Base-by-base conservation (phyloP, 2,113 vertebrate genomes). In the Penelope pileata region DNA sequence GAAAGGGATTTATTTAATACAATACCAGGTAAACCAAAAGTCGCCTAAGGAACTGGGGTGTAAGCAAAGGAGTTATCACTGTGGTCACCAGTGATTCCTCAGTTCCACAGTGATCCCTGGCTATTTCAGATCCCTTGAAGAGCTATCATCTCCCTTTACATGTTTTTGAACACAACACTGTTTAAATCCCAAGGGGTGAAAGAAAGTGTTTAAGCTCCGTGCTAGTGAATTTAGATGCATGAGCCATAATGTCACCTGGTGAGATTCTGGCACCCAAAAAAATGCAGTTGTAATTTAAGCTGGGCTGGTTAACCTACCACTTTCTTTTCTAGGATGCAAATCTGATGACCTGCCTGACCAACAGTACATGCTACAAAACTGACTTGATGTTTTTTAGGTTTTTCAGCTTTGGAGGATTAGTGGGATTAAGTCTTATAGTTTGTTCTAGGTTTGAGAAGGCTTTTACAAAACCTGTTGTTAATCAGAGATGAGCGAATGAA, bases 381-480 rank as follows among this genome's bases (percentile, higher is more conserved):
- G 40, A 76, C 42, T 72, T 42, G 14, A 1, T 66, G 9, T 22
- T 82, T 87, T 81, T 91, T 19, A 56, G 29, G 4, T 19, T 66
- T 93, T 92, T 86, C 51, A 36, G 59, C 38, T 91, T 92, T 77
- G 59, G 16, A 51, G 76, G 83, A 92, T 94, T 93, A 94, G 19
- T 59, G 43, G 54, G 82, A 93, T 94, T 95, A 94, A 69, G 50
- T 62, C 59, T 21, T 83, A 32, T 50, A 86, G 26, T 95, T 95
- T 94, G 56, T 94, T 90, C 82, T 88, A 50, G 76, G 30, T 80
- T 94, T 96, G 68, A 87, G 67, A 88, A 56, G 50, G 47, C 29
- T 83, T 90, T 94, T 91, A 26, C 9, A 83, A 83, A 91, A 88
- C n/a, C 47, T 67, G 1, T 47, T 88, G 59, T 90, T 81, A 93